Evolutionary conservation across 2,888 invertebrate genomes (phyloP).

Genomic region (Protophormia terraenovae): DNA sequence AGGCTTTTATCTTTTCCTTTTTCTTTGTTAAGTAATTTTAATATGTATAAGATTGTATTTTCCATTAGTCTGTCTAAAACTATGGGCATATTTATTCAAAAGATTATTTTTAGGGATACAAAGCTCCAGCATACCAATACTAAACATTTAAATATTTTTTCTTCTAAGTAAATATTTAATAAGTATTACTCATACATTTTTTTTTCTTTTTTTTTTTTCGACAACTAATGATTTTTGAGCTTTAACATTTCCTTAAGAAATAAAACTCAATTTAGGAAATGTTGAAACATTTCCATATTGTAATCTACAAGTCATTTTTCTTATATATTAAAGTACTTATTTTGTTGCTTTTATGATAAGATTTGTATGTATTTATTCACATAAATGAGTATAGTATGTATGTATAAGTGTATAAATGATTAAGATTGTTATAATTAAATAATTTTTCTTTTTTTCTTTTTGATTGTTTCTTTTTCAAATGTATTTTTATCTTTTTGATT

Average conservation of each 20-base stretch:
- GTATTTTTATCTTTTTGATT: neutral
- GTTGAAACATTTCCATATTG: neutral
- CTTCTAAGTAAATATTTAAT: neutral
- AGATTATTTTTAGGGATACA: neutral
- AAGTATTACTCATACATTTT: neutral
- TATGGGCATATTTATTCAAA: neutral
- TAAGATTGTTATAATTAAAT: constrained; percentile 41
- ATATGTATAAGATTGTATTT: neutral
- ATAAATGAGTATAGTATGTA: no score
- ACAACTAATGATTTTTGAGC: neutral
- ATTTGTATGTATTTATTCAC: neutral
- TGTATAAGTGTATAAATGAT: neutral
- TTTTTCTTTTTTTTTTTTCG: neutral
- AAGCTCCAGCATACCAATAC: neutral
- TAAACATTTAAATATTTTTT: neutral
- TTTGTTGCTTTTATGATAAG: neutral
- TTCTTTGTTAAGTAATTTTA: neutral
- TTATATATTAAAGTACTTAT: neutral
- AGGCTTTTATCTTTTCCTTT: neutral
- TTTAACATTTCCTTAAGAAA: neutral
- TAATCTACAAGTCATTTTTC: neutral
- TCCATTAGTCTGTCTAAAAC: neutral
- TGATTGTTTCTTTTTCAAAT: neutral
- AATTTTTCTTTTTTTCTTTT: constrained; percentile 23
- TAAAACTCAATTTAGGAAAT: neutral